Percentiles rank a stretch among this genome's conserved stretches.
Conservation (phyloP, 37 sponge, comb jelly and placozoan genomes). For the Tethya wilhelma region DNA sequence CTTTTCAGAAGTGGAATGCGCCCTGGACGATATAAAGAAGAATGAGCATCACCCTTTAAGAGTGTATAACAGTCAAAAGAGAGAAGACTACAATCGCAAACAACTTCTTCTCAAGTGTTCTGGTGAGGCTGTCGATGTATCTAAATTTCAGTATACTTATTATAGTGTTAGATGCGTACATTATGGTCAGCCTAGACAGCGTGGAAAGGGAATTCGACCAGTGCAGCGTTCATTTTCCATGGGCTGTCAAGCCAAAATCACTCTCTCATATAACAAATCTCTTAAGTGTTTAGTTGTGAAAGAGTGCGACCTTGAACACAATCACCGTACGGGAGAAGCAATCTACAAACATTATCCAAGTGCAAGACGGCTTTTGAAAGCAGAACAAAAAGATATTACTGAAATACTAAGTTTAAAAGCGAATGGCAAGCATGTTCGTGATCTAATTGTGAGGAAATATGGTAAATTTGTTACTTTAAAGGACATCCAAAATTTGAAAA, state of each 20-base stretch:
- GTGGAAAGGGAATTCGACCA: slow-evolving; percentile 23
- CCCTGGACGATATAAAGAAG: background rate
- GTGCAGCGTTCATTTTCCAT: slow-evolving; percentile 11
- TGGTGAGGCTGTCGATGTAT: background rate
- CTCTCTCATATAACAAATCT: background rate
- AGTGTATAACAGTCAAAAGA: background rate
- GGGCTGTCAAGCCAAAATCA: slow-evolving; percentile 7
- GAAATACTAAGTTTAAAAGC: slow-evolving; percentile 23
- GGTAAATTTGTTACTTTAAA: slow-evolving; percentile 40
- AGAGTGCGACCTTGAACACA: slow-evolving; percentile 21
- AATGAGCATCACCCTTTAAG: background rate
- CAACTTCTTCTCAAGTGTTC: background rate
- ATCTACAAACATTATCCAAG: slow-evolving; percentile 14
- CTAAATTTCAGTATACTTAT: background rate
- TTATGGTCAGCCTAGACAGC: slow-evolving; percentile 18
- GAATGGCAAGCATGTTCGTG: slow-evolving; percentile 26
- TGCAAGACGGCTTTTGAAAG: slow-evolving; percentile 6
- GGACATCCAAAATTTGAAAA: slow-evolving; percentile 43
- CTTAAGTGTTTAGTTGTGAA: slow-evolving; percentile 7
- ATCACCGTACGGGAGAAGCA: slow-evolving; percentile 1
- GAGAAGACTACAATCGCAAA: background rate
- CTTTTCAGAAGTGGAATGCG: background rate
- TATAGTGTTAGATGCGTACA: slow-evolving; percentile 36
- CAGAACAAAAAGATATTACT: slow-evolving; percentile 6
- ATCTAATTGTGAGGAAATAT: slow-evolving; percentile 19